Evolutionary conservation across 2,113 vertebrate species (phyloP).

Genomic region (Ammodytes marinus): DNA sequence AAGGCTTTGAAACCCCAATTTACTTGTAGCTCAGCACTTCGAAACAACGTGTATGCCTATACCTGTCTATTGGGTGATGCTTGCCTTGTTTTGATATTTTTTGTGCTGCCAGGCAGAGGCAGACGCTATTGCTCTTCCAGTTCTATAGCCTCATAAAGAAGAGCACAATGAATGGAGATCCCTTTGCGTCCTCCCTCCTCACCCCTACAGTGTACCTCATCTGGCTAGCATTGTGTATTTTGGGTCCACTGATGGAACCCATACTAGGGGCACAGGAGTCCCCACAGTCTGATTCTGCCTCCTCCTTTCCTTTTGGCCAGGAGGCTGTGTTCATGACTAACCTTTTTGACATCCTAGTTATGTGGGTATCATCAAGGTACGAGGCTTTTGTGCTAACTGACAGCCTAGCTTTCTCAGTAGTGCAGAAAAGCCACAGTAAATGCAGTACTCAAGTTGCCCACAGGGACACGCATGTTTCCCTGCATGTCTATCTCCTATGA

Average conservation of each 20-base stretch:
- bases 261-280: not conserved
- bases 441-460: not conserved
- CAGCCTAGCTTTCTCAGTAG: not conserved
- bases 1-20: fast-evolving
- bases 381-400: conserved; percentile 22
- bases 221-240: not conserved
- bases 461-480: not conserved
- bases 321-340: not conserved
- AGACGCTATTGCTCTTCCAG: not conserved
- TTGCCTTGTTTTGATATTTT: too few relatives aligned
- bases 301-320: conserved; percentile 3
- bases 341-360: not conserved
- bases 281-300: not conserved
- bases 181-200: not conserved
- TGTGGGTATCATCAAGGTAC: not conserved
- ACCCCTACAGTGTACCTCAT: not conserved
- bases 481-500: not conserved
- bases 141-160: not conserved
- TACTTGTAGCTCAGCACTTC: not conserved
- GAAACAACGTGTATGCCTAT: not conserved
- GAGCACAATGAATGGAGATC: not conserved
- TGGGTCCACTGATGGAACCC: not conserved
- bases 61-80: not conserved
- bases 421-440: not conserved
- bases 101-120: not conserved